Percentiles rank a stretch among this genome's conserved stretches.
Conservation (phyloP, 2,888 invertebrate species). For the Cistogaster globosa region DNA sequence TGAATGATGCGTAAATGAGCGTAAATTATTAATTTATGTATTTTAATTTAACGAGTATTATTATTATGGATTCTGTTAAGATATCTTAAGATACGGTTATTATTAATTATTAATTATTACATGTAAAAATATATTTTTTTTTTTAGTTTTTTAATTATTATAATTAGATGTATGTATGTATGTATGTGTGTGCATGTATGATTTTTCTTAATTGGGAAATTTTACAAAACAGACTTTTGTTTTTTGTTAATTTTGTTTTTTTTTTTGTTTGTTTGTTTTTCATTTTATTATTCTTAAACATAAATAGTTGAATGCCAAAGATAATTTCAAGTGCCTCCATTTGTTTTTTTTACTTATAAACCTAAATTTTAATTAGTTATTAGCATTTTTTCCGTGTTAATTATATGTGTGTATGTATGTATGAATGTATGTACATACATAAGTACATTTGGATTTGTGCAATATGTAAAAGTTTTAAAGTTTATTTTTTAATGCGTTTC, state of each 20-base stretch:
- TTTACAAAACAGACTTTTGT: conserved; percentile 1
- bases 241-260: conserved; percentile 19
- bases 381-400: background rate
- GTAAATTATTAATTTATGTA: too few relatives aligned
- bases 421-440: background rate
- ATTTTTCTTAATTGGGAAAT: conserved; percentile 12
- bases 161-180: conserved; percentile 13
- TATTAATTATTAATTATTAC: too few relatives aligned
- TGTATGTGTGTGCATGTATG: too few relatives aligned
- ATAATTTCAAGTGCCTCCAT: conserved; percentile 68
- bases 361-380: background rate
- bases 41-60: too few relatives aligned
- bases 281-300: conserved; percentile 2
- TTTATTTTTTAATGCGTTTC: too few relatives aligned
- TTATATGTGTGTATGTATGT: background rate
- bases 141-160: conserved; percentile 22
- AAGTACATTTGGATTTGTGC: too few relatives aligned
- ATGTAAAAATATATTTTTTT: background rate
- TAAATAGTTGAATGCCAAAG: conserved; percentile 63
- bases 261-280: background rate
- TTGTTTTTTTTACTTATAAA: conserved; percentile 29
- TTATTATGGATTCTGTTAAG: too few relatives aligned
- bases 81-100: too few relatives aligned
- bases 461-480: too few relatives aligned
- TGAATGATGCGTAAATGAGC: too few relatives aligned